These are phyloP conservation scores for Zaprionus ghesquierei DNA, from an alignment of 1,140 invertebrate genomes.

Conservation along the genomic window DNA sequence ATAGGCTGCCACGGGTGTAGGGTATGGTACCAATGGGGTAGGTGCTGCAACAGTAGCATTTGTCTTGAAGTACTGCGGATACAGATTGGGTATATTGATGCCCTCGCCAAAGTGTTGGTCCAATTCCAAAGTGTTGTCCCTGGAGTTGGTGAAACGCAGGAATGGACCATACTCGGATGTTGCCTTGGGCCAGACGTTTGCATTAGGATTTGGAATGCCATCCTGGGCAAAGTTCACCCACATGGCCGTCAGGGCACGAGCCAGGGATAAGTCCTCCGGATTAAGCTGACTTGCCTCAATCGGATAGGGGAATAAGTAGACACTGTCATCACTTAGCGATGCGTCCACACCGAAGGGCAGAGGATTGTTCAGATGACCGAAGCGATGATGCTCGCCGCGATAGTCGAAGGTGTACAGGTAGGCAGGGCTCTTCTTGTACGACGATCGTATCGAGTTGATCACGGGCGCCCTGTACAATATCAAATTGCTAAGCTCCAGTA, in stretches of 20 bases:
- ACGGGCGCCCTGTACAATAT: constrained; percentile 72
- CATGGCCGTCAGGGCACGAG: constrained; percentile 63
- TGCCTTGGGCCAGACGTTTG: constrained; percentile 63
- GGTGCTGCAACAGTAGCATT: constrained; percentile 14
- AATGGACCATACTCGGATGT: constrained; percentile 67
- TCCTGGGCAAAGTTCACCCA: constrained; percentile 65
- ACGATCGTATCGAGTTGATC: constrained; percentile 54
- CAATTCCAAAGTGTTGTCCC: constrained; percentile 52
- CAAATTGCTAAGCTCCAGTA: constrained; percentile 68
- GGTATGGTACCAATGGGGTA: neutral
- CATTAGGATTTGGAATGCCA: constrained; percentile 52
- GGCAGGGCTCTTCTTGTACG: constrained; percentile 41
- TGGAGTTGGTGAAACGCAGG: constrained; percentile 65
- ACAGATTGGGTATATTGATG: constrained; percentile 58
- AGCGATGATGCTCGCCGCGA: constrained; percentile 72
- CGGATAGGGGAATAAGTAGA: constrained; percentile 81
- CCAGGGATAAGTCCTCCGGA: constrained; percentile 55
- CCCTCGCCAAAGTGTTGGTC: constrained; percentile 76
- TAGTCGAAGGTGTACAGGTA: constrained; percentile 79
- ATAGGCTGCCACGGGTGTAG: neutral
- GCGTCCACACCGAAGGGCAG: constrained; percentile 74
- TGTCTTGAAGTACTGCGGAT: constrained; percentile 32
- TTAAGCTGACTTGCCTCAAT: constrained; percentile 56
- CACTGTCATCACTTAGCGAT: constrained; percentile 77
- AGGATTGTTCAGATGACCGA: constrained; percentile 52